These are phyloP conservation scores for Andrena fulva DNA, from an alignment of 2,888 invertebrate species.

Conservation along the genomic window DNA sequence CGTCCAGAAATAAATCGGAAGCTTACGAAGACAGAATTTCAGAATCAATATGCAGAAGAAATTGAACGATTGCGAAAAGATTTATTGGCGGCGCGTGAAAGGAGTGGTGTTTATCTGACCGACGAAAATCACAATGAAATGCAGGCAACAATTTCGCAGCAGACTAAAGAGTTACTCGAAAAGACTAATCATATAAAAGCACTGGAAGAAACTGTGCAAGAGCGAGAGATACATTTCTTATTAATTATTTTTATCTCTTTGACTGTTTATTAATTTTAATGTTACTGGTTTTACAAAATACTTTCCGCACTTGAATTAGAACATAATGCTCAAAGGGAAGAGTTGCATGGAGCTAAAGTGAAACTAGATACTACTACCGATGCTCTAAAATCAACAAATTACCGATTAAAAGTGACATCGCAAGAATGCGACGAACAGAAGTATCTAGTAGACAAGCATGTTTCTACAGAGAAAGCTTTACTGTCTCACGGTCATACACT, in stretches of 20 bases:
- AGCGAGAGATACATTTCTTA: conserved; percentile 85
- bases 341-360: conserved; percentile 82
- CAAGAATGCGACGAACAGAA: conserved; percentile 88
- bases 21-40: too few relatives aligned
- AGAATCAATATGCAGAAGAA: too few relatives aligned
- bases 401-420: conserved; percentile 85
- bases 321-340: conserved; percentile 71
- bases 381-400: conserved; percentile 83
- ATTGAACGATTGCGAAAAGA: too few relatives aligned
- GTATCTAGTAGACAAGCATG: conserved; percentile 88
- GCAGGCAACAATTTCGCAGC: conserved; percentile 85
- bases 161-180: conserved; percentile 89
- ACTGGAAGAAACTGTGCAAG: conserved; percentile 89
- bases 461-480: conserved; percentile 88
- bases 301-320: conserved; percentile 77
- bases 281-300: conserved; percentile 73
- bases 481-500: conserved; percentile 88
- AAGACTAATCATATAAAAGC: conserved; percentile 89
- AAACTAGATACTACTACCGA: conserved; percentile 84
- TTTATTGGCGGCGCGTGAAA: too few relatives aligned
- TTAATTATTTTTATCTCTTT: neutral
- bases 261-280: neutral
- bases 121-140: too few relatives aligned
- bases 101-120: too few relatives aligned
- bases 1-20: too few relatives aligned